phyloP scores from a whole-genome alignment of 1,140 invertebrate species.

The Sycophaga agraensis region DNA sequence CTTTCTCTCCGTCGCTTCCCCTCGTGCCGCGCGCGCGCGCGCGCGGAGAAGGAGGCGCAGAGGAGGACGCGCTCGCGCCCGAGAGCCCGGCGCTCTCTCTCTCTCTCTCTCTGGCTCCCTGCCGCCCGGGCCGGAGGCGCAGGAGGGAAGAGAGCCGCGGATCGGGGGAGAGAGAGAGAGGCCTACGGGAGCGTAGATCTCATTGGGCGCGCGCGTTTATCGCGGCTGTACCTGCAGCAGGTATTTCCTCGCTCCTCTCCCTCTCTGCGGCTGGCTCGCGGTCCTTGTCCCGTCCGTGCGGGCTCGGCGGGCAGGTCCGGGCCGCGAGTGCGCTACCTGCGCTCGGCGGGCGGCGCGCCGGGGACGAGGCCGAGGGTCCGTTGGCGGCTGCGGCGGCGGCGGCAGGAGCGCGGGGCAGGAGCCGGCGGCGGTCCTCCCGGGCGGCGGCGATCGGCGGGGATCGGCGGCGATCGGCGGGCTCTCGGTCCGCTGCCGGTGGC shows the following conservation, averaged over 20 bases:
- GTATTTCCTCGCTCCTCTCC: constrained; percentile 7
- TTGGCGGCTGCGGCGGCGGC: no score
- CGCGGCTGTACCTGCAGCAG: constrained; percentile 11
- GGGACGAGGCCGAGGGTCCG: no score
- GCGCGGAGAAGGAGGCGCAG: no score
- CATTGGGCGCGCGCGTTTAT: constrained; percentile 24
- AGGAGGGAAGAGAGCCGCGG: constrained; percentile 5
- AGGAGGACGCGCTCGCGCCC: no score
- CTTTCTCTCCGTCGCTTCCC: not conserved
- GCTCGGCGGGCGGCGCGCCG: no score
- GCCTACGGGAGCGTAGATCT: constrained; percentile 22
- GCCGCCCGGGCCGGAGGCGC: not conserved
- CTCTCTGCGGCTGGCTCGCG: not conserved
- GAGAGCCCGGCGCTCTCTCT: not conserved
- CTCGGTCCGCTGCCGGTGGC: no score
- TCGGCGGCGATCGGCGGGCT: no score
- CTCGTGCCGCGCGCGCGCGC: not conserved
- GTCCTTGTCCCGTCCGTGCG: not conserved
- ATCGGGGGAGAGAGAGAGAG: not conserved
- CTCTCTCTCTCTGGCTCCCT: not conserved
- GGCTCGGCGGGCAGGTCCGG: not conserved
- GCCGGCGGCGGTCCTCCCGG: not conserved
- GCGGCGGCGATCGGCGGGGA: constrained; percentile 3
- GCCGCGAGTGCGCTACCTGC: constrained; percentile 28
- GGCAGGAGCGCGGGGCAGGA: no score